Conservation (phyloP, 2,797 vertebrate species). For the Fratercula arctica region DNA sequence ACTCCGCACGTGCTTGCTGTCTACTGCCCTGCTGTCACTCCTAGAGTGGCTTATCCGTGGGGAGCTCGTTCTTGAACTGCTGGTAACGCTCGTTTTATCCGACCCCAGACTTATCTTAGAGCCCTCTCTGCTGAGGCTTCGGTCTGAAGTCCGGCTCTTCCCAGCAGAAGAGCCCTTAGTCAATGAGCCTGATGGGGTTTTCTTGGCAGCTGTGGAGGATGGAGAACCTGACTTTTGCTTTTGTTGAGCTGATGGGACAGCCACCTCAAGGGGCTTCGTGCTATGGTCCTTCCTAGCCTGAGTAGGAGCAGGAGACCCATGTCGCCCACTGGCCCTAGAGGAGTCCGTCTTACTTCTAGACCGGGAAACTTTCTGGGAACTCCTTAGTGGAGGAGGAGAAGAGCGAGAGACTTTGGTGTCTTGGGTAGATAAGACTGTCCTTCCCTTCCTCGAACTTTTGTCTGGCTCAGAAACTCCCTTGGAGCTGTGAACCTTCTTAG, state of each 20-base stretch:
- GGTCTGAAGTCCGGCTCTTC: conserved; percentile 85
- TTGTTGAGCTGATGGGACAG: conserved; percentile 40
- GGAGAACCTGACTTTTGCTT: conserved; percentile 81
- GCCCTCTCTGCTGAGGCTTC: conserved; percentile 87
- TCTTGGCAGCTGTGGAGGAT: conserved; percentile 73
- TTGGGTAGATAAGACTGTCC: conserved; percentile 78
- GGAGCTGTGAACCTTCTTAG: conserved; percentile 74
- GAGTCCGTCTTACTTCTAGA: conserved; percentile 83
- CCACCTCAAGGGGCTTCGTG: conserved; percentile 54
- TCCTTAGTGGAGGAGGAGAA: conserved; percentile 81
- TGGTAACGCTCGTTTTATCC: conserved; percentile 71
- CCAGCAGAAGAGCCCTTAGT: conserved; percentile 67
- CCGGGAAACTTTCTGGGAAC: conserved; percentile 80
- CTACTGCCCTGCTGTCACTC: conserved; percentile 69
- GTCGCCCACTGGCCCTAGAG: conserved; percentile 78
- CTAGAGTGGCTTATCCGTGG: conserved; percentile 77
- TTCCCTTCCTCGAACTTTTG: conserved; percentile 83
- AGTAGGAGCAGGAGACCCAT: conserved; percentile 77
- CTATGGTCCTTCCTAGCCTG: conserved; percentile 81
- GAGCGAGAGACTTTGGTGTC: conserved; percentile 74
- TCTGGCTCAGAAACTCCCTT: conserved; percentile 81
- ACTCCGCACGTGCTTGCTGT: conserved; percentile 85
- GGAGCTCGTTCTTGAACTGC: conserved; percentile 72
- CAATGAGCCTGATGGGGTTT: conserved; percentile 67
- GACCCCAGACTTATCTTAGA: conserved; percentile 85